Base-by-base conservation (phyloP, 2,797 vertebrate genomes). In the Hoplostethus atlanticus region DNA sequence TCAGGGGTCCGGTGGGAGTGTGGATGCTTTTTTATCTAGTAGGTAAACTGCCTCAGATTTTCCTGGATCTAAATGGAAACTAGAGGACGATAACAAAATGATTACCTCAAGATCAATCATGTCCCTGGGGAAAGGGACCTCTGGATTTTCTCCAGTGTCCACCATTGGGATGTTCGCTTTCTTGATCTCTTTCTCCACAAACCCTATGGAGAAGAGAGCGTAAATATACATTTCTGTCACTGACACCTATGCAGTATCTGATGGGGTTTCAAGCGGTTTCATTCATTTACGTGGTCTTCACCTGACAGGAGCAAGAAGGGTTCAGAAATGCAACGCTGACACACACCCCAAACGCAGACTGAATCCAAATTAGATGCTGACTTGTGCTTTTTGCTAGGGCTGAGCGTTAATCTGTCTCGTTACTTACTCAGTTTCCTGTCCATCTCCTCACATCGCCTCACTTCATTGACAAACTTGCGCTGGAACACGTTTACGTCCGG, bases 181-280 rank as follows among this genome's bases (percentile, higher is more conserved):
- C 87, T 96, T 97, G 76, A 99, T 98, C 90, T 99, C 98, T 84
- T 99, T 99, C 87, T 99, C 98, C 63, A 99, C 98, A 94, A 99
- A 99, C 55, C 98, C 98, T 99, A 84, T 8, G 31, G 8, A 78
- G 13, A 3, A 50, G 11, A 71, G 52, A 72, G 36, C 46, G 34
- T 36, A 6, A 36, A 36, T 36, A 8, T 36, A 36, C 34, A 36
- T 36, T 36, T 36, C 6, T 47, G 2, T 16, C 46, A n/a, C 46
- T 47, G 46, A 47, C 13, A 47, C 28, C 28, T 28, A 28, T 28
- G 28, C 1, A 30, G 13, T 3, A 12, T 54, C 10, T 1, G 5
- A 13, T 36, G 34, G 34, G 34, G 34, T 28, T 15, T 30, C 11
- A 30, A 30, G 10, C 16, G 5, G 52, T 30, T 55, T 55, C 25